These are phyloP conservation scores for Octopus sinensis DNA, from an alignment of 1,140 invertebrate genomes.

Conservation along the genomic window DNA sequence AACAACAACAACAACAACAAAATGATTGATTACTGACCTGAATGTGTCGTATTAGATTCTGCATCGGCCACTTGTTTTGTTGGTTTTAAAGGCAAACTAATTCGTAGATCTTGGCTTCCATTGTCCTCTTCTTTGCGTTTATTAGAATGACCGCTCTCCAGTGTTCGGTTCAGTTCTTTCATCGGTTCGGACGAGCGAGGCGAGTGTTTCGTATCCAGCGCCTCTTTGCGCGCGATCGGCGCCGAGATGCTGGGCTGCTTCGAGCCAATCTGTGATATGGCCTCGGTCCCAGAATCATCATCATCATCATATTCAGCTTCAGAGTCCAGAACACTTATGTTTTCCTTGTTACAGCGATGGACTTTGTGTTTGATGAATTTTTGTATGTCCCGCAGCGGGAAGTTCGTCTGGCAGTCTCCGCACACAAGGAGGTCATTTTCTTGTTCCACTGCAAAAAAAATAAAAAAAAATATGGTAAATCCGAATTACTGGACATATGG, in stretches of 20 bases:
- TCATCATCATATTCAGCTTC: conserved; percentile 37
- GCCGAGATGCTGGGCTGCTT: conserved; percentile 44
- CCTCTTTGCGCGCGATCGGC: conserved; percentile 39
- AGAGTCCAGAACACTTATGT: conserved; percentile 27
- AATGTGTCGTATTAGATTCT: conserved; percentile 47
- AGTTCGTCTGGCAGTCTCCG: conserved; percentile 51
- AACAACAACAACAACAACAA: not conserved
- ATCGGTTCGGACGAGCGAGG: conserved; percentile 24
- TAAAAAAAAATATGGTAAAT: conserved; percentile 17
- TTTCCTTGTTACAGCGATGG: conserved; percentile 49
- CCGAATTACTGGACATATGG: no score
- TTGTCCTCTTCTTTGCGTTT: conserved; percentile 22
- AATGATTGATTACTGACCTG: conserved; percentile 35
- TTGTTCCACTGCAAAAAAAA: conserved; percentile 47
- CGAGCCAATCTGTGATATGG: conserved; percentile 28
- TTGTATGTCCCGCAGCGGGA: conserved; percentile 48
- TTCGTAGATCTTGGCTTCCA: conserved; percentile 25
- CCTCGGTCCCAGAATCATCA: conserved; percentile 30
- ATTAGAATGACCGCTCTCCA: not conserved
- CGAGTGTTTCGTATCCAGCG: conserved; percentile 33
- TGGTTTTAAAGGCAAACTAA: conserved; percentile 37
- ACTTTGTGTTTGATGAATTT: conserved; percentile 53
- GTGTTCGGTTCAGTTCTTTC: conserved; percentile 11
- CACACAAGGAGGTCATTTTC: conserved; percentile 54
- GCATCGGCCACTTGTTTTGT: conserved; percentile 44